Evolutionary conservation across 37 sponge, comb jelly and placozoan species (phyloP).

Genomic region (Lycopodina hypogea): DNA sequence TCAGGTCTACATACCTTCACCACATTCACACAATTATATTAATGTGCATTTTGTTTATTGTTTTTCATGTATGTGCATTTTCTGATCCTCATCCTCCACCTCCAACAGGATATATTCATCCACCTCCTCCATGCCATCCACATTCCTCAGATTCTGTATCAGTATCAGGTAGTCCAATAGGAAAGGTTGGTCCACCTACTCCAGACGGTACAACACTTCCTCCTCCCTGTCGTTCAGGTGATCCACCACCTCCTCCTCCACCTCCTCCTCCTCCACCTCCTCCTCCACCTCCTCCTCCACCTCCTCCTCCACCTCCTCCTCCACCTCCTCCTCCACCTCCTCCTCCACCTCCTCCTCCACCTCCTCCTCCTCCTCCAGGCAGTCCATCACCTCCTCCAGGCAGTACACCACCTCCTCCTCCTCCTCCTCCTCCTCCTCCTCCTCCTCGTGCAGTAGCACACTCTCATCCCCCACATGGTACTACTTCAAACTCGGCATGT

Average conservation of each 20-base stretch:
- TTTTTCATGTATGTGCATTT: too few species aligned
- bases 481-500: too few species aligned
- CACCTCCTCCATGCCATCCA: not conserved
- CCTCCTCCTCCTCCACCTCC: too few species aligned
- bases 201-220: not conserved
- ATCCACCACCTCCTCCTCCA: not conserved
- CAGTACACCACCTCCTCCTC: not conserved
- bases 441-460: not conserved
- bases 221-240: not conserved
- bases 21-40: too few species aligned
- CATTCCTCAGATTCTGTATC: not conserved
- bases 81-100: not conserved
- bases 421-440: not conserved
- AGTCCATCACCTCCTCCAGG: not conserved
- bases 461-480: too few species aligned
- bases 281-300: not conserved
- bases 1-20: too few species aligned
- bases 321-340: not conserved
- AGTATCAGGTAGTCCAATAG: too few species aligned
- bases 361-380: not conserved
- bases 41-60: too few species aligned
- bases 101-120: not conserved
- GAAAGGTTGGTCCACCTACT: too few species aligned
- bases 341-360: not conserved
- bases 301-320: not conserved